Base-by-base conservation (phyloP, 30 jellyfish, hydroid and myxozoan genomes). In the Sanderia malayensis region DNA sequence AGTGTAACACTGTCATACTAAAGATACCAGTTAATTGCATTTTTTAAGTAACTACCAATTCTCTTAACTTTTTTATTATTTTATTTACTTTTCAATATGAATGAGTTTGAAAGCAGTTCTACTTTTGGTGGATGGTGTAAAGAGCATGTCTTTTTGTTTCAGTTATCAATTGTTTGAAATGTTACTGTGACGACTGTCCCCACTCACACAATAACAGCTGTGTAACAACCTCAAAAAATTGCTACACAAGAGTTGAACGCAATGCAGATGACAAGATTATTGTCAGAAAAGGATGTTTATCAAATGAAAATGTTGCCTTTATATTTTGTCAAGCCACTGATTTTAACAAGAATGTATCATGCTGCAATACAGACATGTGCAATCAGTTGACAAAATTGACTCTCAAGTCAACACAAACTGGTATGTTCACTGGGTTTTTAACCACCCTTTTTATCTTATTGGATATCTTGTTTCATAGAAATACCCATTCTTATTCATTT, bases 171-270 rank as follows among this genome's bases (percentile, higher is more conserved):
- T 4, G 52, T 37, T 37, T 37, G 13, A 37, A 46, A 49, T 76
- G 87, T 52, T 72, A 32, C 45, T 76, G 87, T 47, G 62, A 76
- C 46, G 80, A 76, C 47, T 76, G 87, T 52, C 87, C 87, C 4
- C 87, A 76, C 33, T 44, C 80, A 20, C 27, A 27, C 2, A 76
- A 76, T 52, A 76, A 31, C 46, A 21, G 80, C 27, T 76, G 87
- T 46, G 28, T 76, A 0, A 66, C 87, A 25, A 63, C 19, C 4
- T 44, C 73, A 29, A 47, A 46, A 18, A 59, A 79, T 10, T 76
- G 87, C 79, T 76, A 76, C 72, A 29, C 78, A 15, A 45, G 32
- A 17, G 44, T 76, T 18, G 87, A 61, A 44, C 67, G 73, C 17
- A 67, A 61, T 46, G 28, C 59, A 1, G 31, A 63, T 65, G 85